phyloP scores from a whole-genome alignment of 2,888 invertebrate genomes.

The Polietes domitor region DNA sequence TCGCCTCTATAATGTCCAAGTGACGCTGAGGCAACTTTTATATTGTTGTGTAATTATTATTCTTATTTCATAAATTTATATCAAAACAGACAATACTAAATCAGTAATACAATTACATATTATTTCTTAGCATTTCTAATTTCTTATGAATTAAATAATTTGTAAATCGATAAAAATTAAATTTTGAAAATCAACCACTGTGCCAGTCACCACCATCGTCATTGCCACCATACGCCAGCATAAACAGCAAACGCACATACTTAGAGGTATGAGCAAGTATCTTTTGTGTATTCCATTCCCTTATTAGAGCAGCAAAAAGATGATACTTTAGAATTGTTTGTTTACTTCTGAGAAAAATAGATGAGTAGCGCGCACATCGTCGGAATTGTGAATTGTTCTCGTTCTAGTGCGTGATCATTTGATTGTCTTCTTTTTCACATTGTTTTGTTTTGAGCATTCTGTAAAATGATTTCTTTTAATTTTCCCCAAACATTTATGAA shows the following conservation, averaged over 20 bases:
- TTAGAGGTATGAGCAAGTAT: not conserved
- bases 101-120: no score
- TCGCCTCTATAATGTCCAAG: no score
- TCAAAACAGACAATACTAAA: no score
- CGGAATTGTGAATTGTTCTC: not conserved
- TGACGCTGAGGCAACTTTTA: no score
- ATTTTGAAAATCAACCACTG: no score
- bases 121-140: no score
- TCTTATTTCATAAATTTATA: no score
- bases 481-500: not conserved
- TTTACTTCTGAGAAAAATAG: not conserved
- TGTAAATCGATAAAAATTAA: no score
- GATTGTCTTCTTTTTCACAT: not conserved
- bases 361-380: not conserved
- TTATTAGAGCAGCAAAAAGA: conserved; percentile 14
- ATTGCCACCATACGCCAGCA: conserved; percentile 13
- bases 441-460: not conserved
- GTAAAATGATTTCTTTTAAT: not conserved
- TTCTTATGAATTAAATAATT: no score
- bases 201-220: not conserved
- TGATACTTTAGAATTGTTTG: not conserved
- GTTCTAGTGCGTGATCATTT: not conserved
- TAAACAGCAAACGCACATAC: conserved; percentile 6
- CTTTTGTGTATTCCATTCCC: not conserved
- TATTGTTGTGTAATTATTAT: no score